Evolutionary conservation across 2,113 vertebrate genomes (phyloP), one percentile per base, ranked within the genome.

Genomic region (Tor tambroides): DNA sequence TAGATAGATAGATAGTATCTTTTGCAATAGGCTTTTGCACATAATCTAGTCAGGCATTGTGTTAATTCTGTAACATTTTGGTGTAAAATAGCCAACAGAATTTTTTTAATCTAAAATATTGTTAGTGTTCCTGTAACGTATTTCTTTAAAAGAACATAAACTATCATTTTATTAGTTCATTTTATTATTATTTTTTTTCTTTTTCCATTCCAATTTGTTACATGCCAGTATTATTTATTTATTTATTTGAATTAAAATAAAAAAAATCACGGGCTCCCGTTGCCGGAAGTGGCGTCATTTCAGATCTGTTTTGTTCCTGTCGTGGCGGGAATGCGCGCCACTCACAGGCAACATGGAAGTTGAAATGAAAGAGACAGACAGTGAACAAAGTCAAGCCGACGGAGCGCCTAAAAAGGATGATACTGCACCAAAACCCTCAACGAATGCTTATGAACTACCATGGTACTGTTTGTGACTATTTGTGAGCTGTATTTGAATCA

Each of bases 391-490:
- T 80, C 51, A 81, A 43, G 28, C 35, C 46, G 86, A 88, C 9
- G 54, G 23, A 5, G 77, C 85, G 35, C 43, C 75, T 74, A 89
- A 90, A 59, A 91, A 86, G 65, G 87, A 88, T 19, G 85, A 89
- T 21, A 28, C 46, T 41, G 38, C 84, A 3, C 30, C 74, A 2
- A 92, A 89, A 65, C 21, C 69, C 14, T 28, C 84, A 5, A 67
- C 83, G 10, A 88, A 30, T 49, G 30, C 90, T 2, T 95, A 94
- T 71, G 94, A 95, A 32, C 88, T 96, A 63, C 95, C 95, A 21
- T 92, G 92, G 92, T 92, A 46, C 11, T 12, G 43, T 46, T 46
- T 12, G 43, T 46, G 3, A 89, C n/a, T 28, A 9, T 59, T 32
- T 85, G 56, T 12, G 9, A n/a, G 35, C 2, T 10, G 12, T 8